Evolutionary conservation across 1,140 invertebrate genomes (phyloP), one percentile per base, ranked within the genome.

Genomic region (Orchesella cincta): DNA sequence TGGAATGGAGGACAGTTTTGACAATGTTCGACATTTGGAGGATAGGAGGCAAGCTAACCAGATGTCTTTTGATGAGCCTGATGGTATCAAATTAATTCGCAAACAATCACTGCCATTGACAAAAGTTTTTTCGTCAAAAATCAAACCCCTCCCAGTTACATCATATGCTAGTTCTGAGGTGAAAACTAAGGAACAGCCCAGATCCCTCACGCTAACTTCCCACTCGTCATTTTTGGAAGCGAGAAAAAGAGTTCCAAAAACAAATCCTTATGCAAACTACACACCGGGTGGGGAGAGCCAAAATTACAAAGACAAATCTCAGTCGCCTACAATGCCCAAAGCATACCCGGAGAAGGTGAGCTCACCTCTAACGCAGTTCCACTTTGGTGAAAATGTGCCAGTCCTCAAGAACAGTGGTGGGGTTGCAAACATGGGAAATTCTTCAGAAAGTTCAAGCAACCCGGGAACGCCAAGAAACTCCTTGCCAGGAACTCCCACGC

Each of bases 371-470:
- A 73, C 34, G 1, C 71, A 73, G 34, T 51, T 46, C 26, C 39
- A 46, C 36, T 73, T 73, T 29, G 62, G 62, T 23, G 62, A 67
- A 33, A 67, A 23, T 33, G 23, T 67, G 8, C 62, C 62, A 2
- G 26, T 67, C 8, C 62, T 67, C 1, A 67, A 67, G 31, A 67
- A 67, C n/a, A 72, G 71, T 12, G 74, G 57, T 16, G 62, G 62
- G 8, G 33, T 31, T n/a, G 12, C 29, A 3, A 80, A 76, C 35
- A 31, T 78, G 14, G 74, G 78, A 1, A 81, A 80, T 34, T 78
- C 79, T 20, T 82, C 81, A 1, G 79, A 79, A 20, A 80, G 79
- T 64, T 82, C 81, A 14, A 79, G 78, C 26, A 81, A 79, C 67
- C 57, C 78, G 23, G 76, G 62, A 2, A 81, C 80, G 16, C 80